phyloP scores from a whole-genome alignment of 2,797 vertebrate genomes.

The Acipenser oxyrinchus region DNA sequence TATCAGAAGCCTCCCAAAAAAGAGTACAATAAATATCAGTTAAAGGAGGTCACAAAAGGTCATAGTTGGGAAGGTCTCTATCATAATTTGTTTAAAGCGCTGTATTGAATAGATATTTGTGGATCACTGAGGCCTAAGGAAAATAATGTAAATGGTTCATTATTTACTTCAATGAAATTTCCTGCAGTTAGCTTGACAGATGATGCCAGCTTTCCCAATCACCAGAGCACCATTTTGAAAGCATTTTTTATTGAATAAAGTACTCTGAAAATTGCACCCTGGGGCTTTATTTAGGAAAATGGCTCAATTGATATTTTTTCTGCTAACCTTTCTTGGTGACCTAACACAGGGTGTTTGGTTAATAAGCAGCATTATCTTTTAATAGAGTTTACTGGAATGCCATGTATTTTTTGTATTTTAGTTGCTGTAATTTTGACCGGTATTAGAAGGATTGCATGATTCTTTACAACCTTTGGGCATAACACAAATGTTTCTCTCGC shows the following conservation, averaged over 20 bases:
- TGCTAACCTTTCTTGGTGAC: conserved; percentile 49
- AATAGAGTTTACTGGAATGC: conserved; percentile 27
- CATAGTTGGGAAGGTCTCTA: conserved; percentile 37
- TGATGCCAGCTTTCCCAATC: conserved; percentile 60
- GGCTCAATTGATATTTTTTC: conserved; percentile 55
- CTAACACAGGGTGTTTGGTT: conserved; percentile 47
- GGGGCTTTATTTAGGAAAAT: conserved; percentile 62
- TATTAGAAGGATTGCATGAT: neutral
- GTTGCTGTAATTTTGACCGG: neutral
- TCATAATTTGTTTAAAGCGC: conserved; percentile 56
- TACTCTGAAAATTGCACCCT: conserved; percentile 60
- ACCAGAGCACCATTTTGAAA: conserved; percentile 59
- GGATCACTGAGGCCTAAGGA: conserved; percentile 56
- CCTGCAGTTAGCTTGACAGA: conserved; percentile 58
- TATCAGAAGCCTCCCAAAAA: conserved; percentile 15
- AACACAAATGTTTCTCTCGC: no score
- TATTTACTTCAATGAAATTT: conserved; percentile 67
- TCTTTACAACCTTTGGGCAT: neutral
- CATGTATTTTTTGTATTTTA: conserved; percentile 1
- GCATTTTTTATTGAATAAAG: conserved; percentile 70
- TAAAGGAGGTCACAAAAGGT: conserved; percentile 17
- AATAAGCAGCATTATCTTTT: conserved; percentile 45
- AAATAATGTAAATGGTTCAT: conserved; percentile 63
- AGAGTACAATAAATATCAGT: conserved; percentile 24
- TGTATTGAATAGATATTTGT: conserved; percentile 53